These are phyloP conservation scores for Bufo bufo DNA, from an alignment of 2,113 vertebrate genomes.

Conservation along the genomic window DNA sequence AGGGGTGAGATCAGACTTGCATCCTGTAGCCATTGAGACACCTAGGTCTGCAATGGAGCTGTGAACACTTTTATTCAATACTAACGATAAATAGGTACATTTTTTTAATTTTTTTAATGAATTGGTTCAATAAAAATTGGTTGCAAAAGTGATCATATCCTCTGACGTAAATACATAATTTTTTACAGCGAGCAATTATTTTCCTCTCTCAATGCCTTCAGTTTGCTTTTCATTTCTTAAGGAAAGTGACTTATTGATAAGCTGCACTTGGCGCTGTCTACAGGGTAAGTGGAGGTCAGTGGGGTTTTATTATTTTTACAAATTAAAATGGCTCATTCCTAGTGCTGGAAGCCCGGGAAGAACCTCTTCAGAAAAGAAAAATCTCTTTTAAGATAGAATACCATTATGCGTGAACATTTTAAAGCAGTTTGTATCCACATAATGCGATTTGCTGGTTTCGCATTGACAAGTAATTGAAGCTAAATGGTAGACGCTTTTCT, in stretches of 20 bases:
- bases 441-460: constrained; percentile 1
- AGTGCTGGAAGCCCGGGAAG: background rate
- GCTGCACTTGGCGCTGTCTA: background rate
- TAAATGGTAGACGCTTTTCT: background rate
- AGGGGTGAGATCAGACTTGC: no score
- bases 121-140: no score
- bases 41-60: no score
- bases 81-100: no score
- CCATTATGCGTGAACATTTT: background rate
- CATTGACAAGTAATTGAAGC: background rate
- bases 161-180: no score
- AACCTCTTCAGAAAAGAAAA: background rate
- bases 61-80: no score
- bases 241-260: background rate
- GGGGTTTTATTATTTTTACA: background rate
- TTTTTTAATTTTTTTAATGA: no score
- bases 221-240: no score
- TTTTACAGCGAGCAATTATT: no score
- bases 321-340: background rate
- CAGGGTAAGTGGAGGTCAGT: background rate
- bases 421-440: background rate
- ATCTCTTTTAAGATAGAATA: background rate
- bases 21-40: no score
- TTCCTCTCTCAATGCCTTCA: no score
- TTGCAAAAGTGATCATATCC: no score